Percentiles rank a stretch among this genome's conserved stretches.
Conservation (phyloP, 2,113 vertebrate species). For the Leiothrix lutea region DNA sequence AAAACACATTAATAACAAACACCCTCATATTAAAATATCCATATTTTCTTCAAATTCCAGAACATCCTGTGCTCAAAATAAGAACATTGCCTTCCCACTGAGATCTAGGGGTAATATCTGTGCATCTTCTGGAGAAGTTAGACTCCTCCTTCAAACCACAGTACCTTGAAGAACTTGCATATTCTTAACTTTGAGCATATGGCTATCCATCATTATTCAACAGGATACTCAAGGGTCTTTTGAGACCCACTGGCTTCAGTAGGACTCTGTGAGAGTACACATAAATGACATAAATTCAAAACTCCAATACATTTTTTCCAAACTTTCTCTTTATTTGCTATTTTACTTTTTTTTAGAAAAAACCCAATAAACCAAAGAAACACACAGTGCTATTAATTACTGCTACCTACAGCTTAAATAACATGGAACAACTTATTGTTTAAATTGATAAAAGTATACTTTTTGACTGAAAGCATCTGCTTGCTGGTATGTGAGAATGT, state of each 20-base stretch:
- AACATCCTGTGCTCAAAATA: not conserved
- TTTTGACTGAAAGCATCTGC: slow-evolving; percentile 56
- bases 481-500: slow-evolving; percentile 67
- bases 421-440: not conserved
- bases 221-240: not conserved
- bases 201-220: not conserved
- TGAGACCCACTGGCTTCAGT: not conserved
- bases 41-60: not conserved
- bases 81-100: not conserved
- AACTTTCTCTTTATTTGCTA: not conserved
- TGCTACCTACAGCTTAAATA: not conserved
- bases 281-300: not conserved
- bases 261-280: not conserved
- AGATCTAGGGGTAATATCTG: not conserved
- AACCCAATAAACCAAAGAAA: not conserved
- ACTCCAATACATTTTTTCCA: not conserved
- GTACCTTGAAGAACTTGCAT: not conserved
- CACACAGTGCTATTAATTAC: not conserved
- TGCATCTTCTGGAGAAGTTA: not conserved
- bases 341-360: not conserved
- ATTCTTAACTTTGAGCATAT: not conserved
- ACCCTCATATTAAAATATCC: not conserved
- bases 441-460: slow-evolving; percentile 58
- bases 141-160: not conserved
- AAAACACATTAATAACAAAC: not conserved